A percentile compares a stretch with the other conserved stretches of the same genome.
Conservation (phyloP, 2,888 invertebrate genomes). For the Arctia plantaginis region DNA sequence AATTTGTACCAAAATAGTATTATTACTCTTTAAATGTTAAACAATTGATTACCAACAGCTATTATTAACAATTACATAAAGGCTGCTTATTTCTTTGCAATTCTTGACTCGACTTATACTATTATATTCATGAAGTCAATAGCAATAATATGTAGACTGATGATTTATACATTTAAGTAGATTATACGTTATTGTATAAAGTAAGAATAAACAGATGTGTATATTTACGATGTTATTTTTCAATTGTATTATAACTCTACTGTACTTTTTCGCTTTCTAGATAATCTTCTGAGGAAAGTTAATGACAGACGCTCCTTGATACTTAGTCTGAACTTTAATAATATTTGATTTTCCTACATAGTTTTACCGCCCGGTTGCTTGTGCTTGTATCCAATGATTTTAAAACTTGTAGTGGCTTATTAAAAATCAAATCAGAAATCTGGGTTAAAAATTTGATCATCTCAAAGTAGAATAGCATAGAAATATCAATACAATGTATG, state of each 20-base stretch:
- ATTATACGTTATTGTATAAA: neutral
- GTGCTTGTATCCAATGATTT: no score
- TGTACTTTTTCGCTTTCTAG: neutral
- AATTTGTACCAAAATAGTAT: neutral
- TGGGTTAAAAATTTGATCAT: neutral
- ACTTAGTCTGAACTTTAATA: no score
- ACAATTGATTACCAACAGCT: no score
- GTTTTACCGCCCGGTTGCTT: no score
- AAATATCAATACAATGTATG: neutral
- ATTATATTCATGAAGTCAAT: conserved; percentile 4
- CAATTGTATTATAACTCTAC: neutral
- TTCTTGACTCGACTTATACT: neutral
- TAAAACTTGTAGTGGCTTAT: no score
- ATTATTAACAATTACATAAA: neutral
- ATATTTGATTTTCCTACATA: no score
- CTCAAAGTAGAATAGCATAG: neutral
- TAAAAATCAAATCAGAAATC: neutral
- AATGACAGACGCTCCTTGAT: no score
- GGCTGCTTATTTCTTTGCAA: neutral
- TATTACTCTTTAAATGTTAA: no score
- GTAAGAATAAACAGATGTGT: neutral
- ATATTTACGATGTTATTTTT: neutral
- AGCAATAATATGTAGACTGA: conserved; percentile 3
- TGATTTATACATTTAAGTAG: neutral
- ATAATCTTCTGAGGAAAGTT: no score